Evolutionary conservation across 1,140 invertebrate species (phyloP).

Genomic region (Globodera rostochiensis): DNA sequence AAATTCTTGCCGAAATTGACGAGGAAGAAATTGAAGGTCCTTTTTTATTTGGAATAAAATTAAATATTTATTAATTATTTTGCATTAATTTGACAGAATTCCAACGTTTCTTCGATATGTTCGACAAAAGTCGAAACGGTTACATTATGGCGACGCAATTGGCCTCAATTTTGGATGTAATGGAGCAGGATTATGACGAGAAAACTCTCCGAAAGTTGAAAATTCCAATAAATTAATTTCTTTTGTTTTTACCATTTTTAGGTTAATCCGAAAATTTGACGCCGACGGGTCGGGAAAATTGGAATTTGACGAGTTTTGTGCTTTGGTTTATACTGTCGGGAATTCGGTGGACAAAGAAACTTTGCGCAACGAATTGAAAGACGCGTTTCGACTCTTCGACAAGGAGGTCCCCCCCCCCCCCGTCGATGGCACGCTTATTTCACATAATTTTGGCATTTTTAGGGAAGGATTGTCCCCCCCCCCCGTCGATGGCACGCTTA

Average conservation of each 20-base stretch:
- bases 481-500: too few species aligned
- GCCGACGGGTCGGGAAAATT: slow-evolving; percentile 62
- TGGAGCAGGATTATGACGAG: slow-evolving; percentile 64
- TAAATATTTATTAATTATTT: neutral
- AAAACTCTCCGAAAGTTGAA: slow-evolving; percentile 45
- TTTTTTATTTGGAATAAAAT: slow-evolving; percentile 5
- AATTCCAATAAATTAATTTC: neutral
- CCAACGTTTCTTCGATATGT: slow-evolving; percentile 63
- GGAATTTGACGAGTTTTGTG: slow-evolving; percentile 63
- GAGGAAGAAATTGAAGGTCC: slow-evolving; percentile 59
- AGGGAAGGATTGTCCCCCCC: too few species aligned
- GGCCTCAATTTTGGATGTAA: slow-evolving; percentile 61
- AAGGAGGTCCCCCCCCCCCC: slow-evolving; percentile 42
- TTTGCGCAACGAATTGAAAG: slow-evolving; percentile 59
- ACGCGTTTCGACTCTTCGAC: slow-evolving; percentile 63
- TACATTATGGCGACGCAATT: slow-evolving; percentile 65
- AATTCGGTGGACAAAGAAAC: slow-evolving; percentile 64
- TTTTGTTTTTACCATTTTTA: slow-evolving; percentile 20
- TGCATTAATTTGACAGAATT: neutral
- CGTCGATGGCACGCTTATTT: neutral
- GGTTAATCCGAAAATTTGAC: slow-evolving; percentile 59
- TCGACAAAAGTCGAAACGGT: slow-evolving; percentile 62
- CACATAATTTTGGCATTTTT: slow-evolving; percentile 3
- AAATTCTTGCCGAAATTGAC: slow-evolving; percentile 64
- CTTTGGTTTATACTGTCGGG: slow-evolving; percentile 61